Evolutionary conservation across 2,113 vertebrate genomes (phyloP), one percentile per base, ranked within the genome.

Genomic region (Centropristis striata): DNA sequence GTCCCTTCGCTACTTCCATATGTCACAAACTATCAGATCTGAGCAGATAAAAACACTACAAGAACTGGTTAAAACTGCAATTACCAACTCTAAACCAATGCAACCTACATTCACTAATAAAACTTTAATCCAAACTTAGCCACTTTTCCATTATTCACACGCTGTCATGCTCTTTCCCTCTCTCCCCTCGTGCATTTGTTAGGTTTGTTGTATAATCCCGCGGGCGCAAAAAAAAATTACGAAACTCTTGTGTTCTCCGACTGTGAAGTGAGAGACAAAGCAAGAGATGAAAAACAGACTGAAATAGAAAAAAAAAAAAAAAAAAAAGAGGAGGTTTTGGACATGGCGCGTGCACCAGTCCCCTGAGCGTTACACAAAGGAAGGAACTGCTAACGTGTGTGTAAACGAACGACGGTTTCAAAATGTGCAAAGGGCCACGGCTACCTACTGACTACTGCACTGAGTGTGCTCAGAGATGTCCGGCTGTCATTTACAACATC

Each of bases 361-460:
- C 83, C 88, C 83, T 59, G 84, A 93, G 89, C 78, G 85, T 90
- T 83, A 81, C 90, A 90, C 93, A 93, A 92, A 94, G 95, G 94
- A 95, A 96, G 95, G 94, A 95, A 95, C 92, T 92, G 80, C 84
- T 76, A 88, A 90, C 83, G 77, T 86, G 85, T 90, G 90, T 86
- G 82, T 59, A 71, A 82, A 78, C 54, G 81, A 78, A 72, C 71
- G 67, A 36, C 54, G 23, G 82, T 91, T 92, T 91, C 89, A 86
- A 91, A 81, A 91, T 58, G 71, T 42, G 80, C 66, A 57, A 66
- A 61, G 71, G 72, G 70, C 46, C 57, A 55, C 32, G 68, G 8
- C 4, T 41, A 65, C 75, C 68, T 78, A 53, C 46, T 54, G 5
- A n/a, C n/a, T n/a, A n/a, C n/a, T n/a, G n/a, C n/a, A n/a, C n/a